phyloP scores from a whole-genome alignment of 1,140 invertebrate species.

The Drosophila lacertosa region DNA sequence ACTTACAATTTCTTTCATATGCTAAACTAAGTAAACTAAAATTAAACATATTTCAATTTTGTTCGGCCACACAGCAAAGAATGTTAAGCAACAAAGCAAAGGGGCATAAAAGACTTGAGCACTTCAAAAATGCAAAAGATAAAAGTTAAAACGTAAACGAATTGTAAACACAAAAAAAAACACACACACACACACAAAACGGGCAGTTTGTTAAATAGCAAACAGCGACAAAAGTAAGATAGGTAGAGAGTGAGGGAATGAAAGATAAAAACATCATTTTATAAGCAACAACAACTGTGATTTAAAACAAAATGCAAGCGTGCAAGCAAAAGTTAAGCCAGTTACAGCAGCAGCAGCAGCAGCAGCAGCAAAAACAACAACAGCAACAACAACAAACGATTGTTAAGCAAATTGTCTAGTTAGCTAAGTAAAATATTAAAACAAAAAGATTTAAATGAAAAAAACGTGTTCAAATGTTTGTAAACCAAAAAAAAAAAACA shows the following conservation, averaged over 20 bases:
- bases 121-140: conserved; percentile 62
- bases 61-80: conserved; percentile 42
- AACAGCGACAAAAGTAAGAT: conserved; percentile 37
- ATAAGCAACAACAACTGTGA: conserved; percentile 83
- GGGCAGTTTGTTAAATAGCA: conserved; percentile 58
- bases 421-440: conserved; percentile 71
- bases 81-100: conserved; percentile 36
- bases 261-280: conserved; percentile 70
- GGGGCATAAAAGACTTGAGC: conserved; percentile 71
- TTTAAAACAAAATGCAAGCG: conserved; percentile 65
- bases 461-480: conserved; percentile 57
- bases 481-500: conserved; percentile 43
- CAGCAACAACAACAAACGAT: conserved; percentile 55
- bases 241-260: conserved; percentile 10
- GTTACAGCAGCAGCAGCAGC: conserved; percentile 35
- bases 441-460: conserved; percentile 31
- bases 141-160: conserved; percentile 21
- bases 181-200: conserved; percentile 23
- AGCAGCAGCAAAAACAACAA: conserved; percentile 33
- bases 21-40: conserved; percentile 47
- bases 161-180: conserved; percentile 20
- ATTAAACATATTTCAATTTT: conserved; percentile 32
- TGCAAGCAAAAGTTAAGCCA: conserved; percentile 50
- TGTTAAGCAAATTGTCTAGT: conserved; percentile 80
- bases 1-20: conserved; percentile 49